Evolutionary conservation across 2,113 vertebrate genomes (phyloP).

Genomic region (Gobius niger): DNA sequence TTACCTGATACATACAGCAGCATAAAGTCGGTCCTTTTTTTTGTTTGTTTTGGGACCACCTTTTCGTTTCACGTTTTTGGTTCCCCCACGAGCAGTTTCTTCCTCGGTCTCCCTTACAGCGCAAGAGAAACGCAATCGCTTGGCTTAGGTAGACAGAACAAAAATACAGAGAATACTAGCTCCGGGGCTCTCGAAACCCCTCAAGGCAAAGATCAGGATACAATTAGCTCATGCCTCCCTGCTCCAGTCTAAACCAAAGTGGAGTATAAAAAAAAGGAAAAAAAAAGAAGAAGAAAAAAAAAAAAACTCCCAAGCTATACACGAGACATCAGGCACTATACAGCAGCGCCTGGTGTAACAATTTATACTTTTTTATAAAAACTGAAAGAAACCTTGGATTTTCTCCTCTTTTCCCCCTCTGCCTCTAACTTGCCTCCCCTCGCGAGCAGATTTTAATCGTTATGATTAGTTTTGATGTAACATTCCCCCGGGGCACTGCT

Average conservation of each 20-base stretch:
- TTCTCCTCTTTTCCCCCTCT: constrained; percentile 79
- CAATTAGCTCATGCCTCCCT: constrained; percentile 99
- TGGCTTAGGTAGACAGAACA: constrained; percentile 98
- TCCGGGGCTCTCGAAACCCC: constrained; percentile 97
- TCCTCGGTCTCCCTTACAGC: constrained; percentile 81
- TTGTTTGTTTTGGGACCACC: constrained; percentile 63
- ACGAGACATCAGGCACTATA: constrained; percentile 78
- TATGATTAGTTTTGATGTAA: constrained; percentile 99
- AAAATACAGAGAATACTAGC: constrained; percentile 97
- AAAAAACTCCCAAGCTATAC: constrained; percentile 84
- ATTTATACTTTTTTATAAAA: constrained; percentile 72
- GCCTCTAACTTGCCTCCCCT: constrained; percentile 90
- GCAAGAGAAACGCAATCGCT: constrained; percentile 98
- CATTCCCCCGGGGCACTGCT: constrained; percentile 94
- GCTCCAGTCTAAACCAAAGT: constrained; percentile 94
- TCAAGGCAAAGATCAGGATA: constrained; percentile 99
- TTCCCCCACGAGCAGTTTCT: constrained; percentile 86
- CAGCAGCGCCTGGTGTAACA: constrained; percentile 75
- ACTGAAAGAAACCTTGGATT: constrained; percentile 65
- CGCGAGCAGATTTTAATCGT: constrained; percentile 99
- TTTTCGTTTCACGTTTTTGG: constrained; percentile 77
- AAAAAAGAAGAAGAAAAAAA: too few species aligned
- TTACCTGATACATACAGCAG: constrained; percentile 92
- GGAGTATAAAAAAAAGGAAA: constrained; percentile 75
- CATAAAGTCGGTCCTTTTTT: constrained; percentile 65